Evolutionary conservation across 2,797 vertebrate species (phyloP), one percentile per base, ranked within the genome.

Genomic region (Spea hammondii): DNA sequence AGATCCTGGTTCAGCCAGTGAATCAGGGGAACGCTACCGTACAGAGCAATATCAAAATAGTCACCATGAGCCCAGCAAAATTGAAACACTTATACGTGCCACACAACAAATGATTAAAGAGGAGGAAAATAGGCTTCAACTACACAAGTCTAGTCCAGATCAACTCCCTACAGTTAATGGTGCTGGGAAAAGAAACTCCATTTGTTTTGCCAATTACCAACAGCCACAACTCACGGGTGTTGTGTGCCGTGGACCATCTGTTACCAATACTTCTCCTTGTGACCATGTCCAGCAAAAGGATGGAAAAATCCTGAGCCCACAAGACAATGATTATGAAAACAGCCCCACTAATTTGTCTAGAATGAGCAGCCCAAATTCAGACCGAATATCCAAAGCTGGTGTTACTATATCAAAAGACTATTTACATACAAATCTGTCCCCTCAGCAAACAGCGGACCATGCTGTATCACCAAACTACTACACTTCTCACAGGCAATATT

Each of bases 61-160:
- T 79, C 95, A 95, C 0, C 95, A 96, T 0, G 95, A 97, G 84
- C 94, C 96, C 83, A 97, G 95, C 92, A 98, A 97, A 92, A 98
- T 98, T 1, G 94, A 97, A 89, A 96, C 96, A 17, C 91, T 98
- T 78, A 97, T 98, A 83, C 92, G 94, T 86, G 97, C 95, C 32
- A 98, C 97, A 0, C 96, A 98, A 86, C 96, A 98, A 88, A 97
- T 97, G 94, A 98, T 99, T 91, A 99, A 99, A 89, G 96, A 98
- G 76, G 97, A 99, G 85, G 96, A 98, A 86, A 95, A 87, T 85
- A 91, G 94, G 53, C 86, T 96, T 70, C 95, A 96, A 84, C 84
- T 94, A 64, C 89, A 89, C 72, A 97, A 96, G 88, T 86, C 87
- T 0, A 88, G 92, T 4, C 91, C 93, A 5, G 87, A 91, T 67